Evolutionary conservation across 2,888 invertebrate genomes (phyloP).

Genomic region (Hirtodrosophila cameraria): DNA sequence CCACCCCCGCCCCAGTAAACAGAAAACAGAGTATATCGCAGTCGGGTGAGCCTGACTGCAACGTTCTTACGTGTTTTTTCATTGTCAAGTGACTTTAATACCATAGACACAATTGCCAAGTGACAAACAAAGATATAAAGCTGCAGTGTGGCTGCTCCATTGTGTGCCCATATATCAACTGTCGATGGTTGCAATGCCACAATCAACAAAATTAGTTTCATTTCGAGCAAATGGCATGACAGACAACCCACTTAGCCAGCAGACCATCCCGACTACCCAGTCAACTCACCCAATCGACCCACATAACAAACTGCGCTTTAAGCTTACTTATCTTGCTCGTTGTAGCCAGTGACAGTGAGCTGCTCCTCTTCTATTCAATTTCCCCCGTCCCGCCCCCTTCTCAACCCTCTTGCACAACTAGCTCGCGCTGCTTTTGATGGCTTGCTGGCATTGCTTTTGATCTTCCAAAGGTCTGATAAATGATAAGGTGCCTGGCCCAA

Average conservation of each 20-base stretch:
- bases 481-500: constrained; percentile 56
- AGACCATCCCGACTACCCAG: too few species aligned
- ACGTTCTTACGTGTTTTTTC: neutral
- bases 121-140: constrained; percentile 12
- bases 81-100: neutral
- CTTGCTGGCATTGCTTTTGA: constrained; percentile 58
- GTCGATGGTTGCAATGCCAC: constrained; percentile 65
- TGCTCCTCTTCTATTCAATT: constrained; percentile 29
- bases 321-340: constrained; percentile 25
- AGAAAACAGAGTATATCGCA: neutral
- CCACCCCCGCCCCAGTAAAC: too few species aligned
- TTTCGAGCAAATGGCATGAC: constrained; percentile 63
- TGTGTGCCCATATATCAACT: constrained; percentile 55
- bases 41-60: neutral
- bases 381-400: neutral
- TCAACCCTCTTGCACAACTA: too few species aligned
- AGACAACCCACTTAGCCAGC: constrained; percentile 17
- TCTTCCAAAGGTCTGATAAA: constrained; percentile 67
- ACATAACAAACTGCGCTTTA: constrained; percentile 63
- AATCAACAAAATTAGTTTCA: constrained; percentile 75
- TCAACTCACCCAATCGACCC: constrained; percentile 33
- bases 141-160: neutral
- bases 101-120: constrained; percentile 28
- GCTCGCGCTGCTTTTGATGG: constrained; percentile 39
- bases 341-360: constrained; percentile 6